These are phyloP conservation scores for Zaprionus lachaisei DNA, from an alignment of 1,140 invertebrate species.

Conservation along the genomic window DNA sequence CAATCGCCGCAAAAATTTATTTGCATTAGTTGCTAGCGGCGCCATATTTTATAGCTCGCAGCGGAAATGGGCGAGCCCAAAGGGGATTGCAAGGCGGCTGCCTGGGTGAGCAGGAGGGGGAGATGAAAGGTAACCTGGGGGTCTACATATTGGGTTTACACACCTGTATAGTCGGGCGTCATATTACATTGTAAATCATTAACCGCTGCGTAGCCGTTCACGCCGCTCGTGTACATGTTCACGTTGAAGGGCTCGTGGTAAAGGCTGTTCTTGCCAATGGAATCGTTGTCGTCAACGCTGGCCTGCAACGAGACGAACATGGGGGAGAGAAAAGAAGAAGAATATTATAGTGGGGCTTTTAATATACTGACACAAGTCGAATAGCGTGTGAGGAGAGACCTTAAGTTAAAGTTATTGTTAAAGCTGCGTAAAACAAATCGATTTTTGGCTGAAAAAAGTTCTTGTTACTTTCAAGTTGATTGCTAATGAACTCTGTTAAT, in stretches of 20 bases:
- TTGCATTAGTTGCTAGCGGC: conserved; percentile 72
- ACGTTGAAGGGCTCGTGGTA: conserved; percentile 85
- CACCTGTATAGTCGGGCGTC: conserved; percentile 85
- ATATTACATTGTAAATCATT: conserved; percentile 84
- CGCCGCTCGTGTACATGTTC: conserved; percentile 84
- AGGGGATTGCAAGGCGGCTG: conserved; percentile 36
- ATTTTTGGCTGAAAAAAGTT: background rate
- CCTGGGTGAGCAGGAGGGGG: background rate
- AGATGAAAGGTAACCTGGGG: conserved; percentile 4
- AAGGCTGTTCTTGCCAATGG: conserved; percentile 85
- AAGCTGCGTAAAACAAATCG: background rate
- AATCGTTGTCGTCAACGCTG: conserved; percentile 84
- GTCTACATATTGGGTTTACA: conserved; percentile 51
- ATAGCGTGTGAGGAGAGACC: background rate
- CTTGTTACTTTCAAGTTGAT: background rate
- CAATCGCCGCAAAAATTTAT: conserved; percentile 73
- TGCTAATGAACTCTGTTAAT: background rate
- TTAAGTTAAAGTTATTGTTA: conserved; percentile 7
- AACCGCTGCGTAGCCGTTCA: conserved; percentile 84
- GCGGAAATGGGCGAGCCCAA: conserved; percentile 51
- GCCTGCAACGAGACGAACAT: conserved; percentile 42
- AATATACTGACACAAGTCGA: conserved; percentile 38
- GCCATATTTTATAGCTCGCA: conserved; percentile 72
- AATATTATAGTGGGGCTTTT: conserved; percentile 5
- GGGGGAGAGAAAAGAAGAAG: background rate